A percentile compares a stretch with the other conserved stretches of the same genome.
Evolutionary conservation across 2,888 invertebrate genomes (phyloP).

Genomic region (Drosophila recens): DNA sequence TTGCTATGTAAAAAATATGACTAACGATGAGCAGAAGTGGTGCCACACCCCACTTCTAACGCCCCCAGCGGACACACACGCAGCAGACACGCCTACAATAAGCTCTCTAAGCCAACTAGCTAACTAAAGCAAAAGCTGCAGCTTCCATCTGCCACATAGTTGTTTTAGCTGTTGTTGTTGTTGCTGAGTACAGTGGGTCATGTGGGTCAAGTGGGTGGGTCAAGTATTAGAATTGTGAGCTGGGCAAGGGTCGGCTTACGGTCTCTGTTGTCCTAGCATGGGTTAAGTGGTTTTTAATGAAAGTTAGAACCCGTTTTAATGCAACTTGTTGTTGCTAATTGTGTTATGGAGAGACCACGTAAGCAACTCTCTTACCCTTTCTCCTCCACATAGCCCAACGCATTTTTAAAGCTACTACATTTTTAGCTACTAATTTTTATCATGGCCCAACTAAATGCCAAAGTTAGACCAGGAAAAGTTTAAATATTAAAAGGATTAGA

Average conservation of each 20-base stretch:
- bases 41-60: slow-evolving; percentile 7
- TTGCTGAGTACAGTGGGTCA: slow-evolving; percentile 57
- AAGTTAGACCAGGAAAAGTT: slow-evolving; percentile 36
- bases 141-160: slow-evolving; percentile 47
- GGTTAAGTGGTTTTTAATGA: slow-evolving; percentile 81
- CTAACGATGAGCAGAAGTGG: slow-evolving; percentile 73
- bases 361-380: slow-evolving; percentile 24
- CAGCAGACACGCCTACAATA: slow-evolving; percentile 56
- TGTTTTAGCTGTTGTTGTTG: slow-evolving; percentile 9
- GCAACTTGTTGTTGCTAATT: slow-evolving; percentile 79
- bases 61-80: slow-evolving; percentile 19
- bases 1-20: slow-evolving; percentile 60
- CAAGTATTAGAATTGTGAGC: slow-evolving; percentile 65
- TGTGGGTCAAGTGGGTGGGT: slow-evolving; percentile 79
- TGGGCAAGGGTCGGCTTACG: slow-evolving; percentile 39
- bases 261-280: slow-evolving; percentile 58
- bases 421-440: slow-evolving; percentile 2
- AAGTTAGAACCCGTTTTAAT: slow-evolving; percentile 80
- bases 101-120: slow-evolving; percentile 39
- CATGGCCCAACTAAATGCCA: slow-evolving; percentile 9
- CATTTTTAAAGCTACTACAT: slow-evolving; percentile 35
- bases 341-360: slow-evolving; percentile 58
- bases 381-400: neutral
- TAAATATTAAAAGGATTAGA: slow-evolving; percentile 41
- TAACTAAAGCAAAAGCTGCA: slow-evolving; percentile 20